Evolutionary conservation across 1,140 invertebrate genomes (phyloP).

Genomic region (Diabrotica virgifera): DNA sequence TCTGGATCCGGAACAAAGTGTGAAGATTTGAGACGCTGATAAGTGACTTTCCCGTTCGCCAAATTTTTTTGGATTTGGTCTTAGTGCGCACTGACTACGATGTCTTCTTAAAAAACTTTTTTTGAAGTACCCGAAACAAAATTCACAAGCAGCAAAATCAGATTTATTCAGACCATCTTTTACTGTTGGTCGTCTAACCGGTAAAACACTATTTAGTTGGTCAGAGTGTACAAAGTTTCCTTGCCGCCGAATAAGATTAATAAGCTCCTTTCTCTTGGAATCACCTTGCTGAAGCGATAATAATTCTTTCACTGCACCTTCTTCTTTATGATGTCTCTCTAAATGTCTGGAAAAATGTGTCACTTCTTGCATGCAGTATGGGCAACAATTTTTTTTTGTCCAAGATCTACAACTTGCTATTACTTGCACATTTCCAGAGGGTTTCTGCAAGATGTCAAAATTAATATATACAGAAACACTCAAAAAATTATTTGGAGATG

Average conservation of each 20-base stretch:
- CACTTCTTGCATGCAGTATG: constrained; percentile 18
- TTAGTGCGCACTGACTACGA: too few species aligned
- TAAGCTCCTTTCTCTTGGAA: constrained; percentile 19
- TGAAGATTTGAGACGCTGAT: constrained; percentile 20
- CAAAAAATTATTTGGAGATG: too few species aligned
- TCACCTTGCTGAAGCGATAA: constrained; percentile 15
- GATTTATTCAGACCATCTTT: too few species aligned
- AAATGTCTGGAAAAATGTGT: constrained; percentile 27
- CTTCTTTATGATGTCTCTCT: constrained; percentile 18
- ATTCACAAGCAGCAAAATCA: too few species aligned
- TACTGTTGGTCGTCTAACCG: too few species aligned
- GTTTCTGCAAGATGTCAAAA: too few species aligned
- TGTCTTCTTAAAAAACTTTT: too few species aligned
- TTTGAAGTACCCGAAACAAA: too few species aligned
- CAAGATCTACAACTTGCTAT: constrained; percentile 15
- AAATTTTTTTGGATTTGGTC: constrained; percentile 1
- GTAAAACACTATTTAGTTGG: constrained; percentile 10
- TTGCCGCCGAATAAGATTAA: constrained; percentile 20
- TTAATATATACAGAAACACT: too few species aligned
- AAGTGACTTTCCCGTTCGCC: constrained; percentile 11
- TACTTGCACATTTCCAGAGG: too few species aligned
- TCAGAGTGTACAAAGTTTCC: constrained; percentile 23
- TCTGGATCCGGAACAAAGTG: constrained; percentile 20
- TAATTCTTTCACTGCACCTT: constrained; percentile 20
- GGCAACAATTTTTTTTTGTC: constrained; percentile 22